A percentile compares a stretch with the other conserved stretches of the same genome.
phyloP scores from a whole-genome alignment of 2,797 vertebrate genomes.

The Tokudaia tokunoshimensis region DNA sequence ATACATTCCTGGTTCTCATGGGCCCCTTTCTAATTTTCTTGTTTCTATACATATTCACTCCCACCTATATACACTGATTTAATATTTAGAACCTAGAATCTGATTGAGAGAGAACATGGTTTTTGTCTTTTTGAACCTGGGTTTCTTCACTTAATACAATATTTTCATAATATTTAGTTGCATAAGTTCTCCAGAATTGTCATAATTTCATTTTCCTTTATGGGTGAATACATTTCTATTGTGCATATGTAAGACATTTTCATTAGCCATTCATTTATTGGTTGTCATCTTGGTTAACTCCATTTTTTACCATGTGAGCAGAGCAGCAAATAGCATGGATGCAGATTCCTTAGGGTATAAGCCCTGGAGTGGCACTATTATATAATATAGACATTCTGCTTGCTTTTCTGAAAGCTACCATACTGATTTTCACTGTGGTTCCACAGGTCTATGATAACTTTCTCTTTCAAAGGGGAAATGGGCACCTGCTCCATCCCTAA shows the following conservation, averaged over 20 bases:
- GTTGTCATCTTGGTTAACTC: background rate
- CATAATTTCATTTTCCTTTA: background rate
- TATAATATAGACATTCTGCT: no score
- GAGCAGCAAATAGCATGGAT: background rate
- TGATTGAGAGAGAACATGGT: background rate
- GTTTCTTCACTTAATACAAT: background rate
- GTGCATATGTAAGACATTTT: background rate
- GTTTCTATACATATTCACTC: background rate
- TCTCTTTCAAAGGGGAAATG: background rate
- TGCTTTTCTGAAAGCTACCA: background rate
- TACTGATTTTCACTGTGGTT: no score
- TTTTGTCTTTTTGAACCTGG: background rate
- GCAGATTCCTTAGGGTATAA: background rate
- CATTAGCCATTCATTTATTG: background rate
- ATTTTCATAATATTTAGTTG: background rate
- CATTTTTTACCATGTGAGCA: background rate
- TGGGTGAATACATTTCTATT: background rate
- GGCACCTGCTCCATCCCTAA: background rate
- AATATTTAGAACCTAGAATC: background rate
- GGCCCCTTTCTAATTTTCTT: background rate
- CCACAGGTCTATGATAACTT: background rate
- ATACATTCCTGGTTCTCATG: accelerated
- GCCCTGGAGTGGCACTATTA: background rate
- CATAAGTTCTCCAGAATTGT: background rate
- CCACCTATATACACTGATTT: background rate